These are phyloP conservation scores for Murina feae DNA, from an alignment of 2,113 vertebrate genomes.

Conservation along the genomic window DNA sequence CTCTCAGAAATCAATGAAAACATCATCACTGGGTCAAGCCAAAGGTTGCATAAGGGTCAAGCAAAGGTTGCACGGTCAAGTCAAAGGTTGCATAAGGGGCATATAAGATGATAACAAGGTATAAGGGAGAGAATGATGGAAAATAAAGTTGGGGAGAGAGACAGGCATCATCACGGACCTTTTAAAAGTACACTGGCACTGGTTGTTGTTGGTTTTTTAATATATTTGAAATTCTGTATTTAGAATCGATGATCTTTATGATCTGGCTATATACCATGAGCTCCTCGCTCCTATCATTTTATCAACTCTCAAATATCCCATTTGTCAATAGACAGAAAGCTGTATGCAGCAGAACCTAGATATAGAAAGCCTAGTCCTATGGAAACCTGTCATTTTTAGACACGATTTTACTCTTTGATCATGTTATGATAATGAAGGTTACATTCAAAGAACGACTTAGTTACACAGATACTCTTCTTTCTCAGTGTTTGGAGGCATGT, in stretches of 20 bases:
- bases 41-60: no score
- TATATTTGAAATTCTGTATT: neutral
- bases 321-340: neutral
- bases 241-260: neutral
- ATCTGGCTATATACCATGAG: neutral
- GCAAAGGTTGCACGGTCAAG: neutral
- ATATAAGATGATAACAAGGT: neutral
- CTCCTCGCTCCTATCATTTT: neutral
- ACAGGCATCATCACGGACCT: neutral
- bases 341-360: neutral
- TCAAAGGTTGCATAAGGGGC: neutral
- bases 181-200: neutral
- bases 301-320: neutral
- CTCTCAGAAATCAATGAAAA: no score
- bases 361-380: neutral
- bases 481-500: neutral
- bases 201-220: neutral
- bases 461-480: neutral
- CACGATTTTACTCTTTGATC: neutral
- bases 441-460: neutral
- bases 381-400: neutral
- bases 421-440: neutral
- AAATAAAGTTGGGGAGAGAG: neutral
- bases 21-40: neutral
- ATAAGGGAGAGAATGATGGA: neutral